Evolutionary conservation across 1,140 invertebrate genomes (phyloP), one percentile per base, ranked within the genome.

Genomic region (Dysdera silvatica): DNA sequence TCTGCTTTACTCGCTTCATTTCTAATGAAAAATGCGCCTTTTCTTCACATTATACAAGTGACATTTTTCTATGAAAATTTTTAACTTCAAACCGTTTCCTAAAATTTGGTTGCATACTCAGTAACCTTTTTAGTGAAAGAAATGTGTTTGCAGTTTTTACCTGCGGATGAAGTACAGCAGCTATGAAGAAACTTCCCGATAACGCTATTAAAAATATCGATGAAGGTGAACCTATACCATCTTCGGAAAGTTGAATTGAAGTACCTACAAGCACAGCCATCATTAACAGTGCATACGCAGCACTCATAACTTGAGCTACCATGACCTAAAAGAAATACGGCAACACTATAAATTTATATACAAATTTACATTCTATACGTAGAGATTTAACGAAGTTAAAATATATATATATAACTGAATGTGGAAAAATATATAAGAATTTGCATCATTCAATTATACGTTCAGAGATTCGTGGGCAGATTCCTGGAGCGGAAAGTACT

Each of bases 131-230:
- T 37, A 37, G n/a, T 10, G 8, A 8, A 10, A 37, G 8, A 37
- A 10, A 37, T n/a, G n/a, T 37, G 8, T 10, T 8, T n/a, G 8
- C n/a, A 37, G n/a, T 37, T 37, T 18, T 16, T 33, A 63, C 61
- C 54, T 98, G 93, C 0, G 96, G 96, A 86, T 99, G 96, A 29
- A 99, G 82, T 76, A 89, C 86, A n/a, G 96, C 95, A 48, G 96
- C 92, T 83, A 96, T 93, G 68, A 96, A 87, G 80, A 98, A 97
- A 41, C 95, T 97, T 37, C 88, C 83, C 51, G 91, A 86, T 73
- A 96, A 82, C 2, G 89, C 85, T 77, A 97, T 91, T 71, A 98
- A 85, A 80, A 98, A 99, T 75, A 98, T 94, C n/a, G 95, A 92
- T 37, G 95, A 93, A 3, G 94, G 91, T 7, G 91, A 94, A 47